A percentile compares a stretch with the other conserved stretches of the same genome.
Conservation (phyloP, 2,888 invertebrate species). For the Eupeodes luniger region DNA sequence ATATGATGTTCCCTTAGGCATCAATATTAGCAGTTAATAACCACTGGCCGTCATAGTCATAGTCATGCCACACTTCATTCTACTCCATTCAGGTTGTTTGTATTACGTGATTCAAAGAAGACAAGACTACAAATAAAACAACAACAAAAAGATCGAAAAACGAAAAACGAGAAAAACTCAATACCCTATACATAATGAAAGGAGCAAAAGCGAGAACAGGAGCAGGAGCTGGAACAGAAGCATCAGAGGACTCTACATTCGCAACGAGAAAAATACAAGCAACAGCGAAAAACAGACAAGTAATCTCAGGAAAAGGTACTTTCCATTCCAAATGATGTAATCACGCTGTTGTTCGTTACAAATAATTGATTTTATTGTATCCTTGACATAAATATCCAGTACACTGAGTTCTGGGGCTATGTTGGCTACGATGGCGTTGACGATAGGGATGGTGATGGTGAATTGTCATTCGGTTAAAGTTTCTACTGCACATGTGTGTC, state of each 20-base stretch:
- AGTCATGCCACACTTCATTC: constrained; percentile 37
- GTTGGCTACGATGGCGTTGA: constrained; percentile 8
- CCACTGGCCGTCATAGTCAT: constrained; percentile 43
- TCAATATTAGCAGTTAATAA: constrained; percentile 42
- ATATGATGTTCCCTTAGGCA: constrained; percentile 6
- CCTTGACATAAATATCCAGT: constrained; percentile 78
- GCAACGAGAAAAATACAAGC: constrained; percentile 33
- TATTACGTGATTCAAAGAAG: constrained; percentile 52
- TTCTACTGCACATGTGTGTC: constrained; percentile 62
- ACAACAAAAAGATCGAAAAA: neutral
- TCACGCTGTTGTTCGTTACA: constrained; percentile 75
- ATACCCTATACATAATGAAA: constrained; percentile 6
- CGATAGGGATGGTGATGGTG: constrained; percentile 7
- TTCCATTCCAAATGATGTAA: constrained; percentile 74
- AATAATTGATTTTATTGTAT: constrained; percentile 79
- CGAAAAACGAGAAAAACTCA: neutral
- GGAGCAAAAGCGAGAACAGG: neutral
- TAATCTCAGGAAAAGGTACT: constrained; percentile 71
- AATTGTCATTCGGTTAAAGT: constrained; percentile 72
- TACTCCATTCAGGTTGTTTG: constrained; percentile 31
- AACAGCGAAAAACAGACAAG: constrained; percentile 66
- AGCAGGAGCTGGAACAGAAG: neutral
- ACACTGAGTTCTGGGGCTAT: constrained; percentile 72
- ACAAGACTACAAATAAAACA: neutral
- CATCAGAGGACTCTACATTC: neutral